Conservation (phyloP, 2,113 vertebrate species). For the Xyliphius kryptos region DNA sequence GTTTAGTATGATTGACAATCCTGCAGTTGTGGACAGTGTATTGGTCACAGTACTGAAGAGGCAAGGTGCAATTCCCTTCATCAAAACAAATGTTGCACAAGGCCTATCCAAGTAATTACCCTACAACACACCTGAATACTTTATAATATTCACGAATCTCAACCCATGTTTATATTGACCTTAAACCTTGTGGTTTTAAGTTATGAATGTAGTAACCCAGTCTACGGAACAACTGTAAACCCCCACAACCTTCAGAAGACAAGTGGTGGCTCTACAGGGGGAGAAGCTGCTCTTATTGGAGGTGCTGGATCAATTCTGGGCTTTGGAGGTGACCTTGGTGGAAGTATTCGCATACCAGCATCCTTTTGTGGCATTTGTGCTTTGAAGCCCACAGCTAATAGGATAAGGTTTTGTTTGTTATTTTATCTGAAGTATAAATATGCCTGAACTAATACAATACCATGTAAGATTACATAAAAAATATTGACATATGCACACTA, state of each 20-base stretch:
- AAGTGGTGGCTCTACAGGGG: slow-evolving; percentile 61
- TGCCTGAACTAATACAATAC: too few species aligned
- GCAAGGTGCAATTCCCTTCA: slow-evolving; percentile 87
- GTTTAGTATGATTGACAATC: slow-evolving; percentile 61
- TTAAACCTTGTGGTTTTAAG: slow-evolving; percentile 49
- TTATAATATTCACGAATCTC: neutral
- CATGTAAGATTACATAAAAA: too few species aligned
- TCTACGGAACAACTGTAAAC: slow-evolving; percentile 63
- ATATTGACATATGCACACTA: too few species aligned
- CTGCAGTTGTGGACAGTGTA: slow-evolving; percentile 66
- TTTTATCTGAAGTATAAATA: neutral
- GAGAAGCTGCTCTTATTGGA: slow-evolving; percentile 62
- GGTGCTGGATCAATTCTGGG: slow-evolving; percentile 64
- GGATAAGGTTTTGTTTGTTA: slow-evolving; percentile 51
- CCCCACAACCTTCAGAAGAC: slow-evolving; percentile 64
- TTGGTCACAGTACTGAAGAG: slow-evolving; percentile 80
- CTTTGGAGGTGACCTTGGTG: slow-evolving; percentile 59
- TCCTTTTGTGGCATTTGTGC: slow-evolving; percentile 68
- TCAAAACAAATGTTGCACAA: slow-evolving; percentile 87
- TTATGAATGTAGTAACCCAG: slow-evolving; percentile 69
- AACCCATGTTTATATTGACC: too few species aligned
- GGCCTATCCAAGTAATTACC: slow-evolving; percentile 71
- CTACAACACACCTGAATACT: neutral
- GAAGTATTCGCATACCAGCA: slow-evolving; percentile 61
- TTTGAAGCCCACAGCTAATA: slow-evolving; percentile 55